These are phyloP conservation scores for Nyctibius bracteatus DNA, from an alignment of 2,113 vertebrate genomes.

Conservation along the genomic window DNA sequence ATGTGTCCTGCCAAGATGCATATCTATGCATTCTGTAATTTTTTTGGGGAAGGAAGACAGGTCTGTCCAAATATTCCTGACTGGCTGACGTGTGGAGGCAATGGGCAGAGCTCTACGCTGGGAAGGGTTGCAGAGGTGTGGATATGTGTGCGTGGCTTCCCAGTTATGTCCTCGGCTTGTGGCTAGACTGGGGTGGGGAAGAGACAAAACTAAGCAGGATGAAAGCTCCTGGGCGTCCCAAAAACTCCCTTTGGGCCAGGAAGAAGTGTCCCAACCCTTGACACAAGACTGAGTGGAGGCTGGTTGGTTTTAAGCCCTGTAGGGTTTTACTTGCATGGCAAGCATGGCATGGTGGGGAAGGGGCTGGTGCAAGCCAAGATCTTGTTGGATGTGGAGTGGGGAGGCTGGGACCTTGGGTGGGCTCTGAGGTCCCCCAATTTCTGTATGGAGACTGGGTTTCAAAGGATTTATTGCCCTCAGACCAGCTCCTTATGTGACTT, in stretches of 20 bases:
- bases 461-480: background rate
- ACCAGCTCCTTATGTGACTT: background rate
- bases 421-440: background rate
- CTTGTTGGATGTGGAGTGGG: background rate
- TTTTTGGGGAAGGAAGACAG: fast-evolving
- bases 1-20: background rate
- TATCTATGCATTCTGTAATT: background rate
- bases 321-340: background rate
- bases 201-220: background rate
- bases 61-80: background rate
- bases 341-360: background rate
- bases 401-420: background rate
- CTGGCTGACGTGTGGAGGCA: background rate
- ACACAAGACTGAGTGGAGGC: background rate
- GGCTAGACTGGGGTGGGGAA: background rate
- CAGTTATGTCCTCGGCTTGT: background rate
- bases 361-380: background rate
- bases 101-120: background rate
- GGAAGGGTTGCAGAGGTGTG: background rate
- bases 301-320: background rate
- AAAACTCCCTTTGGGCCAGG: background rate
- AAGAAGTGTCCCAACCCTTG: background rate
- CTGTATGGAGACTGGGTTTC: background rate
- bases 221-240: background rate
- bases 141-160: fast-evolving